Percentiles rank a stretch among this genome's conserved stretches.
Conservation (phyloP, 92 coral and sea anemone genomes). For the Scolanthus callimorphus region DNA sequence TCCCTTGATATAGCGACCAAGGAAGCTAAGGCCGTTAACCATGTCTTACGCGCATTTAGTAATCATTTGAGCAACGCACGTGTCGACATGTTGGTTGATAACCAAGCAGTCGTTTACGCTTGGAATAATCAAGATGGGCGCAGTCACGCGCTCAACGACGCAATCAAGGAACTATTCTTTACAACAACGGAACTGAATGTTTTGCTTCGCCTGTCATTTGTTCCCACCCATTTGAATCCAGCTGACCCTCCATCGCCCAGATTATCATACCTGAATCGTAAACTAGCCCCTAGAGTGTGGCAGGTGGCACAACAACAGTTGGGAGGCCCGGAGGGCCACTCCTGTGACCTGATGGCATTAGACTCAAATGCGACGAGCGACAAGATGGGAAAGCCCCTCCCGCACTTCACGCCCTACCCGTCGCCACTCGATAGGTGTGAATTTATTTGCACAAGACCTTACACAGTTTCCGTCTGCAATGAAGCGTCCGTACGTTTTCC, state of each 20-base stretch:
- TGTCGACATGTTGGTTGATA: constrained; percentile 43
- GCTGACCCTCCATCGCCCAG: constrained; percentile 50
- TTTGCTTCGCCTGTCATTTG: constrained; percentile 18
- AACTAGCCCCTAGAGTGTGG: constrained; percentile 20
- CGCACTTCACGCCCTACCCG: constrained; percentile 48
- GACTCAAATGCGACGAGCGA: constrained; percentile 45
- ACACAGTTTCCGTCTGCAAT: not conserved
- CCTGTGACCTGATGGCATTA: constrained; percentile 44
- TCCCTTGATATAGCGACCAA: constrained; percentile 27
- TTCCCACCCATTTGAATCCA: constrained; percentile 16
- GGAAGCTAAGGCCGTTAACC: constrained; percentile 37
- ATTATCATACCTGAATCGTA: constrained; percentile 19
- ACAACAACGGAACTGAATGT: constrained; percentile 19
- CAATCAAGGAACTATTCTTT: constrained; percentile 25
- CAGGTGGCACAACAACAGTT: constrained; percentile 18
- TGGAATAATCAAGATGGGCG: constrained; percentile 49
- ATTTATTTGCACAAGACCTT: constrained; percentile 37
- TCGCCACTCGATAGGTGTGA: constrained; percentile 49
- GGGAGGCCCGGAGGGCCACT: constrained; percentile 31
- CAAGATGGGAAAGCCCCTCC: constrained; percentile 14
- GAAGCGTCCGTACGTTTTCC: constrained; percentile 42
- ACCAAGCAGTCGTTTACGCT: constrained; percentile 39
- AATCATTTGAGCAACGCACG: constrained; percentile 16
- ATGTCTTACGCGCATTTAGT: constrained; percentile 8
- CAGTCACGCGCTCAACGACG: constrained; percentile 23